Percentiles rank a stretch among this genome's conserved stretches.
phyloP scores from a whole-genome alignment of 2,797 vertebrate species.

The Silurus lanzhouensis region DNA sequence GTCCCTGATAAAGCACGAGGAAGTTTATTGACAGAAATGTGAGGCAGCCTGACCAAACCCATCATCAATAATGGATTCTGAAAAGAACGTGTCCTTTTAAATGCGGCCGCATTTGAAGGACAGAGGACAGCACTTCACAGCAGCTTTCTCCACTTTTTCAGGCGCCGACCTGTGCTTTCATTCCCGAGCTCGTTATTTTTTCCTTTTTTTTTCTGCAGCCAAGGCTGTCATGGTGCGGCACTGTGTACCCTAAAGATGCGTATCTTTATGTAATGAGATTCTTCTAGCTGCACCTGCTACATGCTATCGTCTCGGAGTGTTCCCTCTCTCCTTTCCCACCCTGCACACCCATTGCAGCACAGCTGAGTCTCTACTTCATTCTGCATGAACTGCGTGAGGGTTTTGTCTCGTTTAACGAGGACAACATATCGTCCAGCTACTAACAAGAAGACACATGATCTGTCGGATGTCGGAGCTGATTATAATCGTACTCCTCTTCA shows the following conservation, averaged over 20 bases:
- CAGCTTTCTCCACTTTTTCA: slow-evolving; percentile 1
- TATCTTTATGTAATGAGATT: slow-evolving; percentile 67
- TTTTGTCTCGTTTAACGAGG: slow-evolving; percentile 12
- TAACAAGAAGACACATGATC: slow-evolving; percentile 15
- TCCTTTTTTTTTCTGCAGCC: background rate
- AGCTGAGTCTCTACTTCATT: slow-evolving; percentile 15
- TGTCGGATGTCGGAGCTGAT: background rate
- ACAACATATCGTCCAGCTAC: background rate
- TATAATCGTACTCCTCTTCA: background rate
- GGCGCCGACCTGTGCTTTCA: background rate
- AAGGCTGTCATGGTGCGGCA: background rate
- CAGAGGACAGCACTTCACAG: slow-evolving; percentile 22
- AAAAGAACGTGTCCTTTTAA: slow-evolving; percentile 40
- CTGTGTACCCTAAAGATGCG: slow-evolving; percentile 51
- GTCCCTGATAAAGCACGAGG: slow-evolving; percentile 33
- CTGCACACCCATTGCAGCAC: background rate
- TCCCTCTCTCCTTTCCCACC: background rate
- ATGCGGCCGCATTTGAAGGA: slow-evolving; percentile 28
- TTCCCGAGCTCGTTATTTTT: background rate
- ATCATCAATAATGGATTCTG: slow-evolving; percentile 43
- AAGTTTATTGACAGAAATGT: slow-evolving; percentile 38
- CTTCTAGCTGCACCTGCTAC: slow-evolving; percentile 69
- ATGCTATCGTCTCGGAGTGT: slow-evolving; percentile 31
- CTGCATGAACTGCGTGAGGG: background rate
- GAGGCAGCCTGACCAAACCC: slow-evolving; percentile 26